Evolutionary conservation across 2,113 vertebrate genomes (phyloP), one percentile per base, ranked within the genome.

Genomic region (Vanacampus margaritifer): DNA sequence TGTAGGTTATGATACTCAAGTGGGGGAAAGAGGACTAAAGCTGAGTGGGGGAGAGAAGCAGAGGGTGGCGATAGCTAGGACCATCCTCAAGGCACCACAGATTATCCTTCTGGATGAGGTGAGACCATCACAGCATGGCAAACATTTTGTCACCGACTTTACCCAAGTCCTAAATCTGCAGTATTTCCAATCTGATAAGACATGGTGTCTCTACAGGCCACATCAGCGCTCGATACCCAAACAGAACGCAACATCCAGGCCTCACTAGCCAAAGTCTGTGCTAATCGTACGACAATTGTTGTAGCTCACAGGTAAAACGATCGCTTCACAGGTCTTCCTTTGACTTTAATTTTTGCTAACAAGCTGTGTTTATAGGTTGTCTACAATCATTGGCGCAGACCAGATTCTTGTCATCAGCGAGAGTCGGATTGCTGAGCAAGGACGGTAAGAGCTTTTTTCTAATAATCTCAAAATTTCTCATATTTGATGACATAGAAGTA

Each of bases 41-140:
- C 90, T 98, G 79, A 99, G 97, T 0, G 97, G 97, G 2, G 97
- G 97, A 8, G 97, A 98, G 89, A 99, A 99, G 84, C 97, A 99
- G 81, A 92, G 97, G 0, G 94, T 98, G 0, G 97, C 97, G 76
- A 98, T 99, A 0, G 97, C 97, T 41, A 93, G 97, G 53, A 96
- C 97, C 21, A 95, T 99, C 80, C 94, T 99, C 73, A 98, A 99
- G 82, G 93, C 91, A 0, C 97, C 96, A 0, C 89, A 85, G 86
- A 95, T 99, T 82, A 89, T 99, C 67, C 92, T 98, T 46, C 89
- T 98, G 69, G 97, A 99, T 14, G 97, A 98, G 95, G 97, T 97
- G 16, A 23, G 6, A n/a, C 6, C 2, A 63, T 23, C 5, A 24
- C 17, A n/a, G 35, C 21, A 24, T 24, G 8, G 11, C 39, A n/a